Evolutionary conservation across 1,140 invertebrate species (phyloP).

Genomic region (Euwallacea fornicatus): DNA sequence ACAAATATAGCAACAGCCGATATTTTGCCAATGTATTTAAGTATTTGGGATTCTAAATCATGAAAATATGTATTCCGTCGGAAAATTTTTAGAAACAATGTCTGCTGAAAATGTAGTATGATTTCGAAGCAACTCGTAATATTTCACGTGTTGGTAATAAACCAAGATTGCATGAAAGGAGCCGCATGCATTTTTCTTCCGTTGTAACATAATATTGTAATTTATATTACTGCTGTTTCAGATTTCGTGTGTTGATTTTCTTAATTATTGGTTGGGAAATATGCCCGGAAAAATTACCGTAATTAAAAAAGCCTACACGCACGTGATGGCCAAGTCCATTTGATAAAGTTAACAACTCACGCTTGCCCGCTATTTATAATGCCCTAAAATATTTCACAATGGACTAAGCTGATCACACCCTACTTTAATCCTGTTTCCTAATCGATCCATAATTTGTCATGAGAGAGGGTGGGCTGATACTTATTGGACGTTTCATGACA

Average conservation of each 20-base stretch:
- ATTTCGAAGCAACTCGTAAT: background rate
- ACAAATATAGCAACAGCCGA: too few species aligned
- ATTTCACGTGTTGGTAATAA: constrained; percentile 6
- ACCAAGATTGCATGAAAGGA: constrained; percentile 19
- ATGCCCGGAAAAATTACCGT: constrained; percentile 27
- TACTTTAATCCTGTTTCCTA: constrained; percentile 11
- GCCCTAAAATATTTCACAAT: constrained; percentile 20
- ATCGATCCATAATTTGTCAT: constrained; percentile 9
- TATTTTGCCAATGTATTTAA: too few species aligned
- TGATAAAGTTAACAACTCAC: constrained; percentile 30
- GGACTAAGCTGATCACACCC: constrained; percentile 15
- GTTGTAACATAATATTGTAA: constrained; percentile 24
- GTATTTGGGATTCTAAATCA: too few species aligned
- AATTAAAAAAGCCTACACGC: constrained; percentile 30
- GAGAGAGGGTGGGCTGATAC: background rate
- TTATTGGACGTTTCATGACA: background rate
- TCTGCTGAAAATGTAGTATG: too few species aligned
- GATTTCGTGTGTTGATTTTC: constrained; percentile 29
- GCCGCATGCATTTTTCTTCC: constrained; percentile 10
- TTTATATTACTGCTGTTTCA: constrained; percentile 15
- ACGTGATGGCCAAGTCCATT: constrained; percentile 22
- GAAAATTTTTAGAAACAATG: too few species aligned
- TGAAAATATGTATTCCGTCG: too few species aligned
- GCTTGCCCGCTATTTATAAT: constrained; percentile 24
- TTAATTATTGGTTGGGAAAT: constrained; percentile 27